A percentile compares a stretch with the other conserved stretches of the same genome.
Conservation (phyloP, 2,113 vertebrate species). For the Seriola quinqueradiata region DNA sequence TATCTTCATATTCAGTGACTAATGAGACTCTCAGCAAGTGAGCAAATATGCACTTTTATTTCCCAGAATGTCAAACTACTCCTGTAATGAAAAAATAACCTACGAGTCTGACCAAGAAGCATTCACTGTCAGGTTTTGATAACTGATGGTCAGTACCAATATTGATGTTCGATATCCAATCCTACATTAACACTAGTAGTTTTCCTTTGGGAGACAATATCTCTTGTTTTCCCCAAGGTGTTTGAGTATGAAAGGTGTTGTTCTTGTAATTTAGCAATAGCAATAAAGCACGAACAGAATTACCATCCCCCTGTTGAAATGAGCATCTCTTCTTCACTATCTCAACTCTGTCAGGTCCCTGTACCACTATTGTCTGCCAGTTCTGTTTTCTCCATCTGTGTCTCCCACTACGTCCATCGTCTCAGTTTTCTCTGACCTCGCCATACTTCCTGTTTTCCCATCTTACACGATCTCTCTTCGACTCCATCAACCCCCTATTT, state of each 20-base stretch:
- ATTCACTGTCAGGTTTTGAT: not conserved
- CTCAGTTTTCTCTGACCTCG: constrained; percentile 50
- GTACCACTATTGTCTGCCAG: constrained; percentile 55
- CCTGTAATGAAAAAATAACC: too few species aligned
- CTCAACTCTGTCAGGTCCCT: constrained; percentile 41
- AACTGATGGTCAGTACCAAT: not conserved
- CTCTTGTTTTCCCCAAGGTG: not conserved
- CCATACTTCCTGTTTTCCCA: constrained; percentile 35
- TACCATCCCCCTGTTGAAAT: constrained; percentile 37
- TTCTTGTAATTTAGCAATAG: not conserved
- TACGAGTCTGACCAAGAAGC: too few species aligned
- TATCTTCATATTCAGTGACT: too few species aligned
- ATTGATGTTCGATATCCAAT: not conserved
- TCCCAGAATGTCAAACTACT: too few species aligned
- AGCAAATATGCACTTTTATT: too few species aligned
- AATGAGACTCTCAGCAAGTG: too few species aligned
- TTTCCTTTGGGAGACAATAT: not conserved
- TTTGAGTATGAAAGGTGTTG: not conserved
- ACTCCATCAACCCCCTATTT: constrained; percentile 24
- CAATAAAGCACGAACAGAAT: not conserved
- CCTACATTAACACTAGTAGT: not conserved
- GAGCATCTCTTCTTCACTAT: constrained; percentile 47
- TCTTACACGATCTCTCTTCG: constrained; percentile 13
- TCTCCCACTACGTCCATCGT: constrained; percentile 46
- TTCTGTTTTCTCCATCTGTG: constrained; percentile 66